A percentile compares a stretch with the other conserved stretches of the same genome.
Conservation (phyloP, 2,888 invertebrate species). For the Lymantria dispar region DNA sequence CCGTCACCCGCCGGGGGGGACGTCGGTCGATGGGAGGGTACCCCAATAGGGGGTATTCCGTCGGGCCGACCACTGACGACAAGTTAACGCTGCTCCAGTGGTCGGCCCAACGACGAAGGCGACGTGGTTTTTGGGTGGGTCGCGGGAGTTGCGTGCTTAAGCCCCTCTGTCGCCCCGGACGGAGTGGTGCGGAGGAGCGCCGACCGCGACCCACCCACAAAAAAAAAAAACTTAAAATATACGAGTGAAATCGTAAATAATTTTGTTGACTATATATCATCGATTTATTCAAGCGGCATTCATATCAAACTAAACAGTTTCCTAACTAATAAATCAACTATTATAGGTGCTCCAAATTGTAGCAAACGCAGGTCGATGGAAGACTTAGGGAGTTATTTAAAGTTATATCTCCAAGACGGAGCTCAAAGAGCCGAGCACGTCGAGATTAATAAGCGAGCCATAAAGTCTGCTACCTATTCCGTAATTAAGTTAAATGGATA, state of each 20-base stretch:
- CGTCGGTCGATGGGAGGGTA: no score
- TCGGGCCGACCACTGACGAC: no score
- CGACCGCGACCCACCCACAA: no score
- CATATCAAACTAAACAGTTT: not conserved
- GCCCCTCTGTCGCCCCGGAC: no score
- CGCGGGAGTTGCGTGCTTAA: no score
- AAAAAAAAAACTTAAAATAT: no score
- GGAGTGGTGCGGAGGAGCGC: no score
- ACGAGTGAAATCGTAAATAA: not conserved
- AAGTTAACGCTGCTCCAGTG: no score
- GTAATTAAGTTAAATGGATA: conserved; percentile 72
- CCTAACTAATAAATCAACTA: not conserved
- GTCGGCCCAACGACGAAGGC: no score
- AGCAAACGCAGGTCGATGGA: conserved; percentile 8
- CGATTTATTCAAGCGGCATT: not conserved
- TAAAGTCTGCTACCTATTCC: conserved; percentile 66
- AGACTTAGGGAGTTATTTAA: conserved; percentile 18
- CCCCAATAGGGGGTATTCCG: no score
- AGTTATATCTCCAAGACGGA: conserved; percentile 41
- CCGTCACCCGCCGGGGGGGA: no score
- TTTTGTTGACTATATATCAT: not conserved
- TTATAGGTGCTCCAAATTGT: conserved; percentile 1
- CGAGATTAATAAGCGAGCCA: conserved; percentile 65
- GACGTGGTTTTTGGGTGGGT: no score
- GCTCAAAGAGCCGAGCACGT: conserved; percentile 44